phyloP scores from a whole-genome alignment of 2,888 invertebrate species.

The Megastigmus dorsalis region DNA sequence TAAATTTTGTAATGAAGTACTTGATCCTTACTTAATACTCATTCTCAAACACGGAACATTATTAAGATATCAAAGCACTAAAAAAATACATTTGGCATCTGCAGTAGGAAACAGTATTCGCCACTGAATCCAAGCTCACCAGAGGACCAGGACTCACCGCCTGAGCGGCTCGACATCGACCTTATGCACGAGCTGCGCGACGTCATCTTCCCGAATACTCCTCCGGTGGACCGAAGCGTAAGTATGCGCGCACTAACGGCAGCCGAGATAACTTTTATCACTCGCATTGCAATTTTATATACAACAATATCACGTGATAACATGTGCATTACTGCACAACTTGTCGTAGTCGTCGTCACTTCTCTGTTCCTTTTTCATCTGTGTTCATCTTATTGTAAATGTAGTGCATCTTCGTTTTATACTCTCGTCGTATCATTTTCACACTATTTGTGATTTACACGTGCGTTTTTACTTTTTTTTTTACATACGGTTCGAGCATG shows the following conservation, averaged over 20 bases:
- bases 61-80: too few relatives aligned
- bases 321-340: slow-evolving; percentile 5
- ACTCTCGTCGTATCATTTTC: not conserved
- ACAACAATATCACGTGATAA: slow-evolving; percentile 34
- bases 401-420: not conserved
- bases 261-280: slow-evolving; percentile 31
- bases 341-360: not conserved
- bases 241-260: slow-evolving; percentile 67
- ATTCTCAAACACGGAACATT: too few relatives aligned
- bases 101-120: slow-evolving; percentile 73
- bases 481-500: slow-evolving; percentile 23
- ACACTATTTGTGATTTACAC: slow-evolving; percentile 25
- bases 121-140: slow-evolving; percentile 77
- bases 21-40: too few relatives aligned
- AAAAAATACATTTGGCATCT: slow-evolving; percentile 2
- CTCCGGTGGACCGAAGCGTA: slow-evolving; percentile 81
- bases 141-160: slow-evolving; percentile 74
- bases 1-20: too few relatives aligned
- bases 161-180: slow-evolving; percentile 76
- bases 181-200: slow-evolving; percentile 82
- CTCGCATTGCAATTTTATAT: slow-evolving; percentile 6
- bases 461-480: slow-evolving; percentile 19
- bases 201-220: slow-evolving; percentile 77
- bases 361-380: slow-evolving; percentile 10
- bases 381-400: slow-evolving; percentile 2